Evolutionary conservation across 2,797 vertebrate species (phyloP).

Genomic region (Tokudaia muenninki): DNA sequence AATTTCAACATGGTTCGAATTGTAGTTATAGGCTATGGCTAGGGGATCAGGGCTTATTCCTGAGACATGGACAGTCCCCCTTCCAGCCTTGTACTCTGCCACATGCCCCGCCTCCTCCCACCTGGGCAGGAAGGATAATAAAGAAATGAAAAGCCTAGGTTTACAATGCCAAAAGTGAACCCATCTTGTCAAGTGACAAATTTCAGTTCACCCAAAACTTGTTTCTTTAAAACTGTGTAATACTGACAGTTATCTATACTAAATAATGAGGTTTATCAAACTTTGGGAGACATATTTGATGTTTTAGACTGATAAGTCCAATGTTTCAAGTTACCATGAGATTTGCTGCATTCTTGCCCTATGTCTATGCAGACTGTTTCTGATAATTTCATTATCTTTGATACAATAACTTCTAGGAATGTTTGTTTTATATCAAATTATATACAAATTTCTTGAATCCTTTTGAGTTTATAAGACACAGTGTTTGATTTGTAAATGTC

Average conservation of each 20-base stretch:
- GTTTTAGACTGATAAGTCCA: background rate
- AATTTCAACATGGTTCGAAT: slow-evolving; percentile 8
- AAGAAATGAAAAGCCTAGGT: background rate
- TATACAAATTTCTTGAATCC: background rate
- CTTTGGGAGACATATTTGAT: background rate
- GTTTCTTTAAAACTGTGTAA: background rate
- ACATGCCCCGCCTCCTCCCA: background rate
- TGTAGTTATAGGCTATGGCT: background rate
- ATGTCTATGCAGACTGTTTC: background rate
- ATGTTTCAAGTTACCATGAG: slow-evolving; percentile 47
- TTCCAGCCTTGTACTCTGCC: background rate
- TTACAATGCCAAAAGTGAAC: slow-evolving; percentile 15
- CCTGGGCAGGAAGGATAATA: background rate
- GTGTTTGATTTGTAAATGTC: background rate
- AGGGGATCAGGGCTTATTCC: background rate
- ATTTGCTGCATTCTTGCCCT: background rate
- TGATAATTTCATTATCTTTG: background rate
- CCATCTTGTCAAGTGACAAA: background rate
- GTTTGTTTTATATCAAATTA: slow-evolving; percentile 15
- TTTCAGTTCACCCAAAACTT: slow-evolving; percentile 4
- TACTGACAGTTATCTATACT: slow-evolving; percentile 12
- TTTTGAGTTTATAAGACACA: background rate
- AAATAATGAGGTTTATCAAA: background rate
- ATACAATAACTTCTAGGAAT: slow-evolving; percentile 41
- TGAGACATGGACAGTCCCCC: background rate